Conservation (phyloP, 2,113 vertebrate species). For the Colistium nudipinnis region DNA sequence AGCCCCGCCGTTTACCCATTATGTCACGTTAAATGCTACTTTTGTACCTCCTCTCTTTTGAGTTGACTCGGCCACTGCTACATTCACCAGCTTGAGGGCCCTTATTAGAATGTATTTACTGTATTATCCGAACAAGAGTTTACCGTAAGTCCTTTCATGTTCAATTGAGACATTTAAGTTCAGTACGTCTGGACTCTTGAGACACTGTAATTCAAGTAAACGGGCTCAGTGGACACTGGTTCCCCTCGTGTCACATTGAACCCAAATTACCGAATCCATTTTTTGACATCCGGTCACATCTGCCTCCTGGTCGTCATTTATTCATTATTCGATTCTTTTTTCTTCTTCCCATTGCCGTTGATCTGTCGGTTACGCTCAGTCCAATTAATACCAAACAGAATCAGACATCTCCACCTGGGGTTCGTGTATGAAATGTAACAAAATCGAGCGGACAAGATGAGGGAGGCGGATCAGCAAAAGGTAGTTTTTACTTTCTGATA, state of each 20-base stretch:
- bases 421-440: constrained; percentile 11
- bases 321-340: constrained; percentile 36
- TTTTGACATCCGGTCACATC: constrained; percentile 40
- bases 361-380: constrained; percentile 19
- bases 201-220: no score
- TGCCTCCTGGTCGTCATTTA: constrained; percentile 18
- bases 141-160: background rate
- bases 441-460: constrained; percentile 37
- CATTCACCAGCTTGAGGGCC: no score
- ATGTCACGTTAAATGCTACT: no score
- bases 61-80: no score
- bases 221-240: no score
- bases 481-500: no score
- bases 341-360: constrained; percentile 25
- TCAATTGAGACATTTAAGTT: background rate
- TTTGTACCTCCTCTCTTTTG: no score
- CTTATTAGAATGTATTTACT: background rate
- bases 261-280: constrained; percentile 10
- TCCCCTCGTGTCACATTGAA: constrained; percentile 13
- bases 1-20: no score
- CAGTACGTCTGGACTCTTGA: background rate
- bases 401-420: background rate
- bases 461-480: constrained; percentile 27
- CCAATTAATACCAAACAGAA: constrained; percentile 44
- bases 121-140: background rate